Conservation (phyloP, 1,140 invertebrate species). For the Latrodectus geometricus region DNA sequence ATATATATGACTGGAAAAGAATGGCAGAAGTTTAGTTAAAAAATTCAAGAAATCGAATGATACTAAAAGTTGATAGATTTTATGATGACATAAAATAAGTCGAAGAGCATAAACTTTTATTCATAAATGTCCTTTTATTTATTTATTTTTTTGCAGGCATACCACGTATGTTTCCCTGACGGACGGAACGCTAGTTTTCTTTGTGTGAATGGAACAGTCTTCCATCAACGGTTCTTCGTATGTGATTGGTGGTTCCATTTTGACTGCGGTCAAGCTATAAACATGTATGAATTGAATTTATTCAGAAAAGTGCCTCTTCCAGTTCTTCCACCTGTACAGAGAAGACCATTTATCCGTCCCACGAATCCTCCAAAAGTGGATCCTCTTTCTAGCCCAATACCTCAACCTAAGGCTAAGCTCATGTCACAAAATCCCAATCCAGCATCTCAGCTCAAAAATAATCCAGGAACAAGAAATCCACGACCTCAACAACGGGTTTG, state of each 20-base stretch:
- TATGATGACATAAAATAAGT: too few species aligned
- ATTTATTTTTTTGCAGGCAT: conserved; percentile 40
- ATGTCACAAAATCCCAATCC: background rate
- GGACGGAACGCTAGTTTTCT: conserved; percentile 58
- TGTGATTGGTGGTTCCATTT: conserved; percentile 62
- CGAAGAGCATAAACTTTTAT: too few species aligned
- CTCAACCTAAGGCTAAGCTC: background rate
- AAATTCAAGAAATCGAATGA: too few species aligned
- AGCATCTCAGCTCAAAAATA: background rate
- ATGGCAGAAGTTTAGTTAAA: too few species aligned
- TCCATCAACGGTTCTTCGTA: conserved; percentile 53
- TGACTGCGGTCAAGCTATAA: conserved; percentile 36
- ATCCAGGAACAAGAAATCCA: background rate
- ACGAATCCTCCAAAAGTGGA: conserved; percentile 25
- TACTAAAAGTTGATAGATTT: too few species aligned
- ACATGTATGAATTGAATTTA: conserved; percentile 49
- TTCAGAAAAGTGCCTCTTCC: conserved; percentile 52
- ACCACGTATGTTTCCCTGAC: conserved; percentile 62
- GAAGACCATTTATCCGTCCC: conserved; percentile 33
- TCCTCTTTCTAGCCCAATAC: background rate
- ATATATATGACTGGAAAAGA: too few species aligned
- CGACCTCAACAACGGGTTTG: background rate
- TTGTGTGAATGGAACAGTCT: conserved; percentile 59
- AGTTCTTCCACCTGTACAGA: conserved; percentile 18
- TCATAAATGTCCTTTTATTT: background rate